Base-by-base conservation (phyloP, 2,888 invertebrate genomes). In the Trachelus iudaicus region DNA sequence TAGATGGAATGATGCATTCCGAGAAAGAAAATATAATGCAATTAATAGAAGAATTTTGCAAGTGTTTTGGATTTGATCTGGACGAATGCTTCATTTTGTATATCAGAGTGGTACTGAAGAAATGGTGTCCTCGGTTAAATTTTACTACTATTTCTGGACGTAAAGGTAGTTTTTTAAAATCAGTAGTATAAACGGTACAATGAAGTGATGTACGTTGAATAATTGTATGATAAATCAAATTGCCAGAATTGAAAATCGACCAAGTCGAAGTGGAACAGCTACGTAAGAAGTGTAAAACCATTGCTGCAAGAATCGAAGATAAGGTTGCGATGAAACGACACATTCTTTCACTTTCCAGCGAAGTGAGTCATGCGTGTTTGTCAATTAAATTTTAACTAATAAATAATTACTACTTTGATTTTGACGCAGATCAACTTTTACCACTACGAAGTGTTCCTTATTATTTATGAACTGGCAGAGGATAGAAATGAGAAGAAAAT, bases 361-460 rank as follows among this genome's bases (percentile, higher is more conserved):
- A 79, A 77, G 89, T 90, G 81, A 88, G 81, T 82, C 0, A 2
- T 6, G 9, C 9, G 23, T 56, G 15, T 34, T 75, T 76, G 23
- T 37, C 73, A 68, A 73, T 31, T 71, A 76, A 71, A 73, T 73
- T 71, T 76, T 69, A 74, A 73, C 37, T 31, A 35, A 13, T 23
- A 34, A 69, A 30, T 35, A 23, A 30, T 69, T 74, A 23, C 23
- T 56, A 23, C 56, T 56, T 56, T 56, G 23, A 56, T 56, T 34
- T n/a, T 31, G 12, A 15, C 71, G 73, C 84, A 93, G 92, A 88
- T 93, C 0, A 93, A 93, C 85, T 92, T 92, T 81, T 94, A 93
- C 85, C 89, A 93, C 81, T 93, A 93, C 80, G 94, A 94, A 89
- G 92, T 93, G 6, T 93, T 92, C 81, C 85, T 91, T 34, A 91